These are phyloP conservation scores for Petrocephalus schoutedeni DNA, from an alignment of 2,797 vertebrate genomes.

Conservation along the genomic window DNA sequence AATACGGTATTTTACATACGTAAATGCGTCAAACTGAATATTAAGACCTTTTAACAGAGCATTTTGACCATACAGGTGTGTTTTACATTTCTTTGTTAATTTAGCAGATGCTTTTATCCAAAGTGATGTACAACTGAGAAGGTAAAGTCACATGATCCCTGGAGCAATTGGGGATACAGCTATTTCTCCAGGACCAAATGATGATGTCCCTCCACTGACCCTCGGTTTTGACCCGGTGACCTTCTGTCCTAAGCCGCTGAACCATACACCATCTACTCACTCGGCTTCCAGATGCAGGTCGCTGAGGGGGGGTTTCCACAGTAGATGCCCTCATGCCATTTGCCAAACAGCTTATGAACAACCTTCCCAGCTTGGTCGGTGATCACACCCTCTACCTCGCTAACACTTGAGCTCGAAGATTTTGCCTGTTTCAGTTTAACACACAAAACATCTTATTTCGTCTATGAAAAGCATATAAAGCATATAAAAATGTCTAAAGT, in stretches of 20 bases:
- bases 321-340: conserved; percentile 91
- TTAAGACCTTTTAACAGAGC: background rate
- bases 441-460: conserved; percentile 15
- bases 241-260: background rate
- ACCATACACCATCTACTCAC: conserved; percentile 62
- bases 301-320: conserved; percentile 77
- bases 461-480: background rate
- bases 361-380: conserved; percentile 72
- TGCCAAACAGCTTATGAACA: conserved; percentile 83
- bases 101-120: background rate
- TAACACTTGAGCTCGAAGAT: conserved; percentile 81
- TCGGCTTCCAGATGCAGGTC: conserved; percentile 87
- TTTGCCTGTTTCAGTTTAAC: conserved; percentile 67
- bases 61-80: background rate
- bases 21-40: background rate
- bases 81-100: background rate
- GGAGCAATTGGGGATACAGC: background rate
- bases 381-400: conserved; percentile 85
- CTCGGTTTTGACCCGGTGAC: background rate
- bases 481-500: background rate
- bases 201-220: background rate
- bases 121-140: background rate
- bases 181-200: background rate
- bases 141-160: background rate
- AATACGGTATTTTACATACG: background rate